phyloP scores from a whole-genome alignment of 2,797 vertebrate genomes.

The Phataginus tricuspis region DNA sequence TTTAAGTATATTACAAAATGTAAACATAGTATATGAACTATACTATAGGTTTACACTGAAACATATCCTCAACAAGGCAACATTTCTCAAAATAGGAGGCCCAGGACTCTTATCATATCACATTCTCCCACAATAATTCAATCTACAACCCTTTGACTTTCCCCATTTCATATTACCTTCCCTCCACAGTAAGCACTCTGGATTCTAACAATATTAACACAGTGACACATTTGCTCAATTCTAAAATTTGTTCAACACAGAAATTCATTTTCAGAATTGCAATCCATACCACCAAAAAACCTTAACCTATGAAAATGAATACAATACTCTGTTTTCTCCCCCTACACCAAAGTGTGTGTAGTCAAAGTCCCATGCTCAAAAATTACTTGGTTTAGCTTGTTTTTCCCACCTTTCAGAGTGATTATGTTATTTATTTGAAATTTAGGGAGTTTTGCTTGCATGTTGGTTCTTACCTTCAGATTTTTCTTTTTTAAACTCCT shows the following conservation, averaged over 20 bases:
- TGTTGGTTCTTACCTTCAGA: not conserved
- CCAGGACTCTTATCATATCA: not conserved
- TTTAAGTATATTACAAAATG: not conserved
- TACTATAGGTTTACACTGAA: not conserved
- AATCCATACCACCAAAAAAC: not conserved
- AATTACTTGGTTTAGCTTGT: not conserved
- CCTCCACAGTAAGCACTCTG: not conserved
- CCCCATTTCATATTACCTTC: not conserved
- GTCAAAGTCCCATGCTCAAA: not conserved
- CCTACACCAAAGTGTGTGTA: not conserved
- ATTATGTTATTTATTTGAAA: slow-evolving; percentile 1
- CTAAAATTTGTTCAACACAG: not conserved
- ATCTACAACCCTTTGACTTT: not conserved
- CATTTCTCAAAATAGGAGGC: not conserved
- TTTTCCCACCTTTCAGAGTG: not conserved
- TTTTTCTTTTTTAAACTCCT: not conserved
- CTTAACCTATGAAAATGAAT: not conserved
- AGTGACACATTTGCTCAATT: not conserved
- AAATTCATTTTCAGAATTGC: not conserved
- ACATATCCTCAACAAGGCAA: not conserved
- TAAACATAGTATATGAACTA: not conserved
- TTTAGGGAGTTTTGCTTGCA: not conserved
- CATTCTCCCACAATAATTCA: not conserved
- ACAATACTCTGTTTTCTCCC: not conserved
- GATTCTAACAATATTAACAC: not conserved